Conservation (phyloP, 2,797 vertebrate species). For the Chelonia mydas region DNA sequence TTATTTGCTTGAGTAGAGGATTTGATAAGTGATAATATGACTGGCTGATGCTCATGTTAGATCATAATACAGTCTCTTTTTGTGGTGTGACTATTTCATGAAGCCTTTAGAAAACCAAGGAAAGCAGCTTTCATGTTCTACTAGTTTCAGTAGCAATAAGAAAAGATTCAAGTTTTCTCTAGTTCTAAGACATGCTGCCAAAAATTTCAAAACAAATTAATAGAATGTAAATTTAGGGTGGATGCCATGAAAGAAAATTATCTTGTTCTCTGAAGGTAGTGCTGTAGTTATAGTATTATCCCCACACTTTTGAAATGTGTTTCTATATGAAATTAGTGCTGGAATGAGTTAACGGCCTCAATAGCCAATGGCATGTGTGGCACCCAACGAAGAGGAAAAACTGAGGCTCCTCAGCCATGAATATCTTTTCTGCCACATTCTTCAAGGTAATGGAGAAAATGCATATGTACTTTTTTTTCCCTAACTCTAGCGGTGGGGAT, state of each 20-base stretch:
- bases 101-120: constrained; percentile 51
- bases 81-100: neutral
- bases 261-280: constrained; percentile 23
- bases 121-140: constrained; percentile 29
- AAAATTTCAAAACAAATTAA: constrained; percentile 55
- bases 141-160: neutral
- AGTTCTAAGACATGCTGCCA: neutral
- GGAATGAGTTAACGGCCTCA: constrained; percentile 19
- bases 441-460: neutral
- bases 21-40: neutral
- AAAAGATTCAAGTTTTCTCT: constrained; percentile 3
- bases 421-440: neutral
- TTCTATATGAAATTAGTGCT: constrained; percentile 40
- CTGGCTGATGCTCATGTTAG: constrained; percentile 47
- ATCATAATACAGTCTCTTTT: constrained; percentile 31
- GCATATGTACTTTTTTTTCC: neutral
- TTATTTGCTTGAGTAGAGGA: constrained; percentile 24
- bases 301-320: neutral
- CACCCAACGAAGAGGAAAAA: neutral
- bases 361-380: constrained; percentile 14
- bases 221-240: constrained; percentile 24
- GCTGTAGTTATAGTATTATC: neutral
- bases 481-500: neutral
- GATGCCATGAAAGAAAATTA: neutral
- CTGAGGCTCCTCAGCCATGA: neutral